Evolutionary conservation across 37 sponge, comb jelly and placozoan species (phyloP).

Genomic region (Geodia barretti): DNA sequence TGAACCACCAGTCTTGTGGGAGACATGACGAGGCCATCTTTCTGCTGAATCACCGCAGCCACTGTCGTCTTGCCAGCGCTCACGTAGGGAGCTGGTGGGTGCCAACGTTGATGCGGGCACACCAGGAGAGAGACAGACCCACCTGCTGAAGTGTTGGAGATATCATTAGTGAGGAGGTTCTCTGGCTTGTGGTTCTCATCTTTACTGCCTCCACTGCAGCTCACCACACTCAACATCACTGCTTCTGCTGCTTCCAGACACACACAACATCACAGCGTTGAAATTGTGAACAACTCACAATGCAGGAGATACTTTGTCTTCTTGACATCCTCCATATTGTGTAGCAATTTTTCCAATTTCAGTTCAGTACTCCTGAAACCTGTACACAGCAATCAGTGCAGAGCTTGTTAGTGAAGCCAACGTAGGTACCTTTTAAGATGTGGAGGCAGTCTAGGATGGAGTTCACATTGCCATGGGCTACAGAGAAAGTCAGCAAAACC

Average conservation of each 20-base stretch:
- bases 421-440: conserved; percentile 42
- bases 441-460: conserved; percentile 56
- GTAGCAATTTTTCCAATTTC: conserved; percentile 27
- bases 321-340: conserved; percentile 33
- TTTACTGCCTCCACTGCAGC: conserved; percentile 48
- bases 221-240: conserved; percentile 39
- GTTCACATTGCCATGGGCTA: conserved; percentile 74
- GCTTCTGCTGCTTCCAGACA: conserved; percentile 22
- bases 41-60: conserved; percentile 34
- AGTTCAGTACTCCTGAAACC: conserved; percentile 39
- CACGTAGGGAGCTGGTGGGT: conserved; percentile 32
- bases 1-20: conserved; percentile 34
- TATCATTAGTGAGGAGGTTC: conserved; percentile 14
- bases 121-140: conserved; percentile 5
- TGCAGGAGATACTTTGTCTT: conserved; percentile 36
- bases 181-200: conserved; percentile 27
- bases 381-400: conserved; percentile 7
- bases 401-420: background rate
- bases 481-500: conserved; percentile 46
- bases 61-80: conserved; percentile 58
- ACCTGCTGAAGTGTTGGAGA: conserved; percentile 10
- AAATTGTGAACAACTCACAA: conserved; percentile 26
- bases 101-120: too few species aligned
- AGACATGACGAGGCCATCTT: conserved; percentile 10
- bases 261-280: background rate